Conservation (phyloP, 1,140 invertebrate species). For the Philopotamus ludificatus region DNA sequence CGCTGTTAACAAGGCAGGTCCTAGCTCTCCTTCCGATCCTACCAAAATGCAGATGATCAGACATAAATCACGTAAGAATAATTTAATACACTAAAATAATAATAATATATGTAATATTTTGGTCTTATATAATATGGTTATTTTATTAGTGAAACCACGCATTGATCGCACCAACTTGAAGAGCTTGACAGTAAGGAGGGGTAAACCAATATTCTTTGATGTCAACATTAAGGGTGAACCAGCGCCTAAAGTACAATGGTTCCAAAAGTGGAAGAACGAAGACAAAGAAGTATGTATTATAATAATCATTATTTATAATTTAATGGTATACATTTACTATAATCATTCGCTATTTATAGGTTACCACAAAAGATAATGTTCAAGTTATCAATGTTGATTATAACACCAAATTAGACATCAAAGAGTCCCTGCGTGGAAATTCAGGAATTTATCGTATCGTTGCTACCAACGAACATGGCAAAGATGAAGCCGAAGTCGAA, state of each 20-base stretch:
- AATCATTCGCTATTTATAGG: constrained; percentile 47
- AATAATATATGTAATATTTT: constrained; percentile 10
- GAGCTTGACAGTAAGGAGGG: constrained; percentile 84
- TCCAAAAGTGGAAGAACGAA: constrained; percentile 59
- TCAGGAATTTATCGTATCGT: constrained; percentile 89
- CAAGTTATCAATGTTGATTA: constrained; percentile 89
- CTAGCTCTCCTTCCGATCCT: constrained; percentile 88
- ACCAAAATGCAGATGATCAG: constrained; percentile 91
- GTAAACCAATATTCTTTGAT: constrained; percentile 90
- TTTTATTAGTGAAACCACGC: constrained; percentile 85
- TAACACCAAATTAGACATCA: constrained; percentile 89
- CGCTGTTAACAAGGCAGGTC: constrained; percentile 96
- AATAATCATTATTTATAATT: not conserved
- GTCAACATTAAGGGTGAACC: constrained; percentile 94
- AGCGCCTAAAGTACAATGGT: constrained; percentile 89
- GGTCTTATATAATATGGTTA: not conserved
- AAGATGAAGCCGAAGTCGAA: constrained; percentile 92
- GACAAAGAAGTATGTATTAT: constrained; percentile 50
- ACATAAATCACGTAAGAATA: constrained; percentile 78
- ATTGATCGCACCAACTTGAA: constrained; percentile 94
- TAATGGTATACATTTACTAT: constrained; percentile 42
- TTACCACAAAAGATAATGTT: constrained; percentile 62
- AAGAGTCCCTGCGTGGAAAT: constrained; percentile 78
- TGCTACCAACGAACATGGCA: constrained; percentile 89
- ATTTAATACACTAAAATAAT: constrained; percentile 6